A percentile compares a stretch with the other conserved stretches of the same genome.
Conservation (phyloP, 2,888 invertebrate genomes). For the Nebria salina region DNA sequence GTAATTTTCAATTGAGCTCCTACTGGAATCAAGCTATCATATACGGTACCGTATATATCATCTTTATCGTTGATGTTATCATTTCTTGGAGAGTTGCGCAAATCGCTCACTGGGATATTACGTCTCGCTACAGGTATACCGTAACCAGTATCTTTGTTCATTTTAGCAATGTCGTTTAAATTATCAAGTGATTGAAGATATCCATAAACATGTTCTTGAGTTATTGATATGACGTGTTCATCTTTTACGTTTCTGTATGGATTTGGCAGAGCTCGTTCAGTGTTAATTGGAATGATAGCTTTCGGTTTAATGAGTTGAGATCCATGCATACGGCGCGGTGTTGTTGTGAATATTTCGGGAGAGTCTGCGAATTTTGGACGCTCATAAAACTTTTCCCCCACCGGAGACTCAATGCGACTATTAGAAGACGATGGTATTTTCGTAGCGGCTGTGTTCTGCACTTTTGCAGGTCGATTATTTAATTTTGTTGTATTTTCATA, state of each 20-base stretch:
- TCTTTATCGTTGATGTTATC: constrained; percentile 49
- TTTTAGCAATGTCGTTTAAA: not conserved
- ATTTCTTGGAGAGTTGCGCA: constrained; percentile 15
- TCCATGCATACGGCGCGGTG: constrained; percentile 57
- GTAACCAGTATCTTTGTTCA: constrained; percentile 27
- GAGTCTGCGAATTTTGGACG: constrained; percentile 46
- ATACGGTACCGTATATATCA: constrained; percentile 58
- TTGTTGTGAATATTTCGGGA: constrained; percentile 52
- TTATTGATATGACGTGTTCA: constrained; percentile 22
- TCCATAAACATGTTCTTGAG: constrained; percentile 32
- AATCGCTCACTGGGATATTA: constrained; percentile 23
- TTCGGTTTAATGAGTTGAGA: constrained; percentile 60
- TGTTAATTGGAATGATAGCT: constrained; percentile 59
- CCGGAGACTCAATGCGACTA: constrained; percentile 23
- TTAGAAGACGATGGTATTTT: constrained; percentile 46
- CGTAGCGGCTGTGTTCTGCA: constrained; percentile 48
- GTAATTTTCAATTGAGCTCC: constrained; percentile 41
- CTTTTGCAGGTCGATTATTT: constrained; percentile 50
- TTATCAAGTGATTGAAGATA: constrained; percentile 22
- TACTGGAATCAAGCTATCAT: constrained; percentile 53
- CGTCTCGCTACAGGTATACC: constrained; percentile 30
- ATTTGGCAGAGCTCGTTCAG: constrained; percentile 59
- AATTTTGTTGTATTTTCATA: constrained; percentile 53
- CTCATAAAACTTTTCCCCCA: constrained; percentile 47
- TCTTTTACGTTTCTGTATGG: constrained; percentile 55